Base-by-base conservation (phyloP, 2,888 invertebrate species). In the Oegoconia quadripuncta region DNA sequence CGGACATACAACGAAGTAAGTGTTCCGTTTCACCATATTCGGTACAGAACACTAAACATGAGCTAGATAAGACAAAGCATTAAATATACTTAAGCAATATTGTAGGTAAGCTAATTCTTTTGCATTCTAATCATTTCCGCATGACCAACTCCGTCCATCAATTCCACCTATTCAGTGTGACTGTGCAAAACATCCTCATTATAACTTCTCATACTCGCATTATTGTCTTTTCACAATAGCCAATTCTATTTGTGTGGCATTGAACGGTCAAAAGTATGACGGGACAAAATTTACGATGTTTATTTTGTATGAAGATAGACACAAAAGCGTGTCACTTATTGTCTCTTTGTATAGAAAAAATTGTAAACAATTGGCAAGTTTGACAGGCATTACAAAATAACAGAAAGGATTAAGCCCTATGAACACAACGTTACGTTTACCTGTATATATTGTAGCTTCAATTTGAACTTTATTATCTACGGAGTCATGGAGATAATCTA, bases 341-440 rank as follows among this genome's bases (percentile, higher is more conserved):
- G 64, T 60, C 63, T 59, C 68, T 67, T 71, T 76, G 71, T 75
- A 68, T 64, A 52, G 64, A 76, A 73, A 69, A 62, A 72, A 56
- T 55, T 67, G 59, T 74, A 79, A 76, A 86, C 83, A 84, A 83
- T 83, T 79, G 76, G 66, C 64, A 73, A 75, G 68, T 71, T 78
- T 80, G 84, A 84, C 86, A 81, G 65, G 64, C 76, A 62, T 76
- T 71, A 70, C 68, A 54, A 74, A 65, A 60, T 65, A 60, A 74
- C 80, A 76, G 74, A 79, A 84, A 81, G 86, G 86, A 82, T 86
- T 81, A 79, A 59, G 62, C 59, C 43, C 55, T 37, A 46, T 39
- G 34, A 44, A 37, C 40, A 42, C 55, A 55, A 55, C 15, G 37
- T 48, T 49, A 51, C 30, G 28, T 47, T 53, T 47, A 32, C 46